Percentiles rank a stretch among this genome's conserved stretches.
Conservation (phyloP, 2,888 invertebrate genomes). For the Lydus trimaculatus region DNA sequence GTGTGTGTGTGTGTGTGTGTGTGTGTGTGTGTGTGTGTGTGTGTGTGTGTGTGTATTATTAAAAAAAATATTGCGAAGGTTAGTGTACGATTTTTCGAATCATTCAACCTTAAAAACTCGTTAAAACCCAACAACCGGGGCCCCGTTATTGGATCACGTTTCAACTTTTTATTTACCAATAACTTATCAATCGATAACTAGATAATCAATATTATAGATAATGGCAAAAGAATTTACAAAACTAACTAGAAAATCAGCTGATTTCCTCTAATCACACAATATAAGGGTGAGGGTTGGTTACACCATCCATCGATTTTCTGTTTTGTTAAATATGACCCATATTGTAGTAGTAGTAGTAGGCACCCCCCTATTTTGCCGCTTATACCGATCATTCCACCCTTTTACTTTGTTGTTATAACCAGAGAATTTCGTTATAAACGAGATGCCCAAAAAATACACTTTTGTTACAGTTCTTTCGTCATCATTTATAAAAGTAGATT, state of each 20-base stretch:
- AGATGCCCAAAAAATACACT: too few relatives aligned
- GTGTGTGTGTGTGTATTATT: too few relatives aligned
- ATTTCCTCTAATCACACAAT: too few relatives aligned
- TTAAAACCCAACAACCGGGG: conserved; percentile 2
- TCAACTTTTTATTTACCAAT: conserved; percentile 2
- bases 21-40: too few relatives aligned
- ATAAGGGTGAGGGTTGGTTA: neutral
- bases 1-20: too few relatives aligned
- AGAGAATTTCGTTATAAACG: too few relatives aligned
- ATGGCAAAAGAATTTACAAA: too few relatives aligned
- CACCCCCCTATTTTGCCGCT: too few relatives aligned
- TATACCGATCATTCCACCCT: too few relatives aligned
- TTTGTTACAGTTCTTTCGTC: too few relatives aligned
- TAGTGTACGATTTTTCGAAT: conserved; percentile 21
- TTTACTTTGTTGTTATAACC: too few relatives aligned
- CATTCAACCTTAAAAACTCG: conserved; percentile 18
- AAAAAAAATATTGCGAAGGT: neutral
- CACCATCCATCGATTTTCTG: neutral
- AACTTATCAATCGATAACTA: conserved; percentile 1
- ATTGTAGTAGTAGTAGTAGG: too few relatives aligned
- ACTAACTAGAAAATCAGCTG: neutral
- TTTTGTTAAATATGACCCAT: conserved; percentile 5
- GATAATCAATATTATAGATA: neutral
- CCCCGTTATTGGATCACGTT: conserved; percentile 19
- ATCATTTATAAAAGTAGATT: neutral